Evolutionary conservation across 2,888 invertebrate species (phyloP).

Genomic region (Sesia bembeciformis): DNA sequence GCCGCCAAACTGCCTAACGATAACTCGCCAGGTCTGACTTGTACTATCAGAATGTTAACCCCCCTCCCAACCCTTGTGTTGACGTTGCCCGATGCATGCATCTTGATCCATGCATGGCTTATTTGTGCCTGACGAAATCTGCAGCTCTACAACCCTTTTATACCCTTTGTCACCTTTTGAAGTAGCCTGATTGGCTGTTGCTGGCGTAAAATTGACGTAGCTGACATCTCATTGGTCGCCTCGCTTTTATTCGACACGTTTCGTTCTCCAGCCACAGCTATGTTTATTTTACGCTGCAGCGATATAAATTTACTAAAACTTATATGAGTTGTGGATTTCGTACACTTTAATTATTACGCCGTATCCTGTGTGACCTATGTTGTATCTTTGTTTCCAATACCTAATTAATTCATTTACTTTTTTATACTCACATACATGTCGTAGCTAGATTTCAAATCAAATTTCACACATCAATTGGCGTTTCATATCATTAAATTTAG

Average conservation of each 20-base stretch:
- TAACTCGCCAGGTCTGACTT: constrained; percentile 55
- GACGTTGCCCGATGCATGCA: constrained; percentile 20
- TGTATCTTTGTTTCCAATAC: not conserved
- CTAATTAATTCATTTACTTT: not conserved
- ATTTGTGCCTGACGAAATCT: constrained; percentile 11
- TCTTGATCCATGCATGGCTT: constrained; percentile 41
- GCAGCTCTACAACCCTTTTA: constrained; percentile 4
- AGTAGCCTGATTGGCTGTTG: no score
- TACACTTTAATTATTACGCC: not conserved
- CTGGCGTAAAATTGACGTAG: no score
- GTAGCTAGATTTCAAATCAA: not conserved
- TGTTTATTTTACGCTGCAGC: no score
- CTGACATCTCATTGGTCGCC: no score
- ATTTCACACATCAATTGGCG: constrained; percentile 7
- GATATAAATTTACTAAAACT: no score
- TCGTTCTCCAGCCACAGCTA: no score
- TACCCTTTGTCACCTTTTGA: no score
- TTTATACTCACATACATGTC: not conserved
- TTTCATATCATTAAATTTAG: constrained; percentile 2
- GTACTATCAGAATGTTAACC: constrained; percentile 37
- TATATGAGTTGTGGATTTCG: not conserved
- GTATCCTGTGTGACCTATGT: not conserved
- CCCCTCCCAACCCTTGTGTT: constrained; percentile 6
- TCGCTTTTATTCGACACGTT: no score
- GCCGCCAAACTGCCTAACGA: constrained; percentile 44